Base-by-base conservation (phyloP, 2,113 vertebrate species). In the Stigmatopora nigra region DNA sequence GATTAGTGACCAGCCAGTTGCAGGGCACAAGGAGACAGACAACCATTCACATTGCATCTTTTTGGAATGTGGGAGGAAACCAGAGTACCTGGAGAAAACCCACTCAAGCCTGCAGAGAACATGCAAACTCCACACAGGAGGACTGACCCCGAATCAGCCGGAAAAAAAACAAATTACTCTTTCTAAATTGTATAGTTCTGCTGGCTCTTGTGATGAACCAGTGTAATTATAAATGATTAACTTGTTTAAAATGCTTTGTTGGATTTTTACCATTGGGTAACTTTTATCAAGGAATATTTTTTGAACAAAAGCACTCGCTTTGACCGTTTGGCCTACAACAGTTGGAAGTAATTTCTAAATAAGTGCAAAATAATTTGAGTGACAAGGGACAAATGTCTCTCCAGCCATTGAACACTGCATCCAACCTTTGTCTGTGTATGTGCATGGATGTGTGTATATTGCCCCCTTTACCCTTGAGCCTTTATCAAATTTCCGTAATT, bases 401-500 rank as follows among this genome's bases (percentile, higher is more conserved):
- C 80, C 81, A 79, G 79, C 81, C 77, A 74, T 76, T 83, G 81
- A 78, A 59, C 68, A 72, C 68, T 55, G 67, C 5, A 49, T 67
- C 69, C 58, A 52, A 69, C 65, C 75, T 45, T 65, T 84, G 75
- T 75, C 66, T 16, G 12, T 58, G 70, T 19, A 13, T 52, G 73
- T 55, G 71, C 70, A 48, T 44, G 48, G 57, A 60, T 71, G 56
- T 68, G 63, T 71, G 67, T 64, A 69, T 62, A 19, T 47, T 78
- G 64, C 72, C 71, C 73, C 79, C 75, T 84, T 81, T 87, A 87
- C 88, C 88, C 89, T 90, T 90, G 87, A 91, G 89, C 78, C 74
- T 88, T 89, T 86, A 91, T 91, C 88, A 87, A 82, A 83, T 84
- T 82, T 78, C 85, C 81, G 84, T 91, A 88, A 91, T 92, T 88